phyloP scores from a whole-genome alignment of 2,888 invertebrate genomes.

The Nasonovia ribisnigri region DNA sequence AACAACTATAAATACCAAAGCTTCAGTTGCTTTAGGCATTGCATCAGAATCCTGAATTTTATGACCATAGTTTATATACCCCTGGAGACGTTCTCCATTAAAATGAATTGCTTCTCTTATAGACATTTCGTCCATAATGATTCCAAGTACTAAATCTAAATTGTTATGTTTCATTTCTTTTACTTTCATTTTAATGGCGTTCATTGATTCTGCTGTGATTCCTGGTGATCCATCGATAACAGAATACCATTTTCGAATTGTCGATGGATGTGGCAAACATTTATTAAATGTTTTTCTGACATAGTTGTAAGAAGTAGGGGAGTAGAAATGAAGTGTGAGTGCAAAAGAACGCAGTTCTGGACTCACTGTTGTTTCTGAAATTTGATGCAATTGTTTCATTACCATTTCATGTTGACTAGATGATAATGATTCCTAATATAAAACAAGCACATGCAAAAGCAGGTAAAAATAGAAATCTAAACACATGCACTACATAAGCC shows the following conservation, averaged over 20 bases:
- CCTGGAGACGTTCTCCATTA: conserved; percentile 21
- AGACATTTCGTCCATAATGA: conserved; percentile 40
- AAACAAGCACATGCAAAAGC: too few species aligned
- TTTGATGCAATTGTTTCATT: neutral
- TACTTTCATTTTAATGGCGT: too few species aligned
- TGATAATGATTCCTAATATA: conserved; percentile 25
- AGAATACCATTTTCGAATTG: conserved; percentile 2
- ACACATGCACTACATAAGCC: too few species aligned
- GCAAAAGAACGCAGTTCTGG: conserved; percentile 11
- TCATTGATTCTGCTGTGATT: conserved; percentile 24
- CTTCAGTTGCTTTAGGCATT: too few species aligned
- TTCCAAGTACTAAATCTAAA: too few species aligned
- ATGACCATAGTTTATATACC: conserved; percentile 26
- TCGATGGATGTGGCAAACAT: conserved; percentile 29
- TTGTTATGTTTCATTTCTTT: too few species aligned
- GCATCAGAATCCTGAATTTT: neutral
- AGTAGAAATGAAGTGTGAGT: conserved; percentile 28
- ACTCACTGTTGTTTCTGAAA: neutral
- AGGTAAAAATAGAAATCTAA: too few species aligned
- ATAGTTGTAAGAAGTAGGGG: conserved; percentile 3
- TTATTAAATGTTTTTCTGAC: conserved; percentile 29
- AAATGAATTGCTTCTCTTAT: conserved; percentile 32
- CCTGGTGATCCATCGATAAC: conserved; percentile 19
- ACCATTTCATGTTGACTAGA: conserved; percentile 6
- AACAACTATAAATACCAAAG: too few species aligned